phyloP scores from a whole-genome alignment of 2,113 vertebrate species.

The Onychostoma macrolepis region DNA sequence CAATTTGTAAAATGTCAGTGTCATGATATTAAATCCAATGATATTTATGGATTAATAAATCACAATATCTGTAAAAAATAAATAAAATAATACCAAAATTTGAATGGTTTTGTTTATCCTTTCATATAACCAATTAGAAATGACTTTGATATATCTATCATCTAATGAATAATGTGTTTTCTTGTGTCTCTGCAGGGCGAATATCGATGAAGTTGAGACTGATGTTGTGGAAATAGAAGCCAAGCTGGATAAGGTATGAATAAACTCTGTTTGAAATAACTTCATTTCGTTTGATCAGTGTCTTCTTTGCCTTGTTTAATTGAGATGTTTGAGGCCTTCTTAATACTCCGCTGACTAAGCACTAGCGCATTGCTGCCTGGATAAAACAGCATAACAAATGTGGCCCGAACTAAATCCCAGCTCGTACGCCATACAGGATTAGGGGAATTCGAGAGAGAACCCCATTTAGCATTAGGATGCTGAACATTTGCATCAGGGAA shows the following conservation, averaged over 20 bases:
- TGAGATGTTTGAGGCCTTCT: neutral
- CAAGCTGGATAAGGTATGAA: constrained; percentile 94
- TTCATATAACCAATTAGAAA: neutral
- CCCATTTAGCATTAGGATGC: neutral
- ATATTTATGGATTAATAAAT: too few species aligned
- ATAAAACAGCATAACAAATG: constrained; percentile 15
- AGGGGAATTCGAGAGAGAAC: constrained; percentile 1
- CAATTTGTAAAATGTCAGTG: neutral
- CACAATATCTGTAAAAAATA: too few species aligned
- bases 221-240: constrained; percentile 94
- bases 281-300: neutral
- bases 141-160: constrained; percentile 17
- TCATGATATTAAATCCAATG: too few species aligned
- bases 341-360: neutral
- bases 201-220: constrained; percentile 96
- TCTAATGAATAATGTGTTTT: constrained; percentile 40
- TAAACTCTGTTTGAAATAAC: neutral
- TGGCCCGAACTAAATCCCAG: constrained; percentile 10
- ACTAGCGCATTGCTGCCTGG: neutral
- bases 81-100: too few species aligned
- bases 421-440: constrained; percentile 24
- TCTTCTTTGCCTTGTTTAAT: neutral
- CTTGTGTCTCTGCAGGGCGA: constrained; percentile 81
- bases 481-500: neutral
- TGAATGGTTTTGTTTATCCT: neutral